Base-by-base conservation (phyloP, 2,888 invertebrate genomes). In the Xestobium rufovillosum region DNA sequence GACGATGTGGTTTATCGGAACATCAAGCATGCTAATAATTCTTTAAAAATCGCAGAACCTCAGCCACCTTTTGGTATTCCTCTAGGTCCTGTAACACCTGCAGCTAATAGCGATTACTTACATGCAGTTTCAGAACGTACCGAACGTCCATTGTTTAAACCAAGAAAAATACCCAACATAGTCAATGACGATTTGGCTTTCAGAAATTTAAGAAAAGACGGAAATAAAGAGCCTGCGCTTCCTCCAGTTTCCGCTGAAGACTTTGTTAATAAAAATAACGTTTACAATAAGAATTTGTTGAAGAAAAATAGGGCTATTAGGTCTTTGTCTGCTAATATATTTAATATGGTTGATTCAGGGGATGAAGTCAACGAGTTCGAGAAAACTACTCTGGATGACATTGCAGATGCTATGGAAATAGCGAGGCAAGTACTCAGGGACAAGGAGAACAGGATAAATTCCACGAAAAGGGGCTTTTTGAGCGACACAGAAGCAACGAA, bases 1-100 rank as follows among this genome's bases (percentile, higher is more conserved):
- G 91, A 91, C 57, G 91, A 91, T 63, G 83, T 90, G 6, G 80
- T 85, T 17, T 88, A 80, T 58, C 75, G 90, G 49, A 87, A 78
- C 56, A 76, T 87, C 41, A 81, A 81, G 54, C 78, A 83, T 58
- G 80, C 82, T 6, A 89, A 88, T 51, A 80, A 78, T 56, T 73
- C 73, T 30, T 64, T 78, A 26, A 82, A 79, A 60, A 75, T 82
- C 3, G 57, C 76, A 2, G 89, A 90, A 34, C 85, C 83, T 10
- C 91, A 91, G 57, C 89, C 87, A 23, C 89, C 85, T 1, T 92
- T 92, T 60, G 91, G 91, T 12, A 91, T 92, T 55, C 91, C 91
- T 0, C 61, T 90, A 23, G 86, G 87, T 2, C 89, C 89, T 8
- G 80, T 89, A 13, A 75, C 83, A 1, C 78, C 82, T 2, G 83